These are phyloP conservation scores for Drosophila triauraria DNA, from an alignment of 1,140 invertebrate species.

Conservation along the genomic window DNA sequence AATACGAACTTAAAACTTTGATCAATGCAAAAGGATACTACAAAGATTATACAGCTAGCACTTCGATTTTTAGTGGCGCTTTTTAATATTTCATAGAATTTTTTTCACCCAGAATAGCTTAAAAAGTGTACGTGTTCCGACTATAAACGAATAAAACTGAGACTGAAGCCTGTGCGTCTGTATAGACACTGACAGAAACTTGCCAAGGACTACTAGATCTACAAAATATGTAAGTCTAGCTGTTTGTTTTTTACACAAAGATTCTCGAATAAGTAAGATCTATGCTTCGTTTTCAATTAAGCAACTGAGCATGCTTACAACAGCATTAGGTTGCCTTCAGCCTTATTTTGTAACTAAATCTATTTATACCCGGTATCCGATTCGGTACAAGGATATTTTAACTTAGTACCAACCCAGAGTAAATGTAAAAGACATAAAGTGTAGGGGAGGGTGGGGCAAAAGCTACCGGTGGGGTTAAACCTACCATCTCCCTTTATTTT, in stretches of 20 bases:
- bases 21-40: slow-evolving; percentile 28
- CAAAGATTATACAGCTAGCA: slow-evolving; percentile 22
- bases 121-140: slow-evolving; percentile 64
- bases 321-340: not conserved
- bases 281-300: too few species aligned
- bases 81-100: slow-evolving; percentile 45
- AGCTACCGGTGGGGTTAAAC: too few species aligned
- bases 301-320: not conserved
- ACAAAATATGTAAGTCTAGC: not conserved
- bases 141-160: slow-evolving; percentile 62
- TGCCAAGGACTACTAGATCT: slow-evolving; percentile 2
- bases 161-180: slow-evolving; percentile 14
- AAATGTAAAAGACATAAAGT: too few species aligned
- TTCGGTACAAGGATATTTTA: too few species aligned
- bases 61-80: slow-evolving; percentile 24
- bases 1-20: slow-evolving; percentile 22
- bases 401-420: too few species aligned
- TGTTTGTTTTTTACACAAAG: not conserved
- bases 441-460: too few species aligned
- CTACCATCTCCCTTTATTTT: too few species aligned
- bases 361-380: too few species aligned
- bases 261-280: not conserved
- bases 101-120: slow-evolving; percentile 50
- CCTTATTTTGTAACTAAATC: not conserved
- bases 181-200: slow-evolving; percentile 14